Evolutionary conservation across 2,797 vertebrate species (phyloP), one percentile per base, ranked within the genome.

Genomic region (Sebastolobus alascanus): DNA sequence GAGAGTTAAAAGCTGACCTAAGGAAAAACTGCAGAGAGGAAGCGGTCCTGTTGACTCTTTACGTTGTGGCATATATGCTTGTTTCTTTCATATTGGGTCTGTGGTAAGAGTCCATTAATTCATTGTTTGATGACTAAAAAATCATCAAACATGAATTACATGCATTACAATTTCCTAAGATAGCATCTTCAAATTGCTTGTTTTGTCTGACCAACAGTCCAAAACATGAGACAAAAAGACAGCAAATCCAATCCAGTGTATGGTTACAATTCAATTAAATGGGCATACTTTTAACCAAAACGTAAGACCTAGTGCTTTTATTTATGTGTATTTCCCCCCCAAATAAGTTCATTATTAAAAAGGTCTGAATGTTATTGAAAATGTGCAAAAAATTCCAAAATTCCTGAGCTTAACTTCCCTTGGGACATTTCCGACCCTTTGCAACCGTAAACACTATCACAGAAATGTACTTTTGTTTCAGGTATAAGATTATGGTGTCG

Each of bases 1-100:
- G 60, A 10, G 25, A 70, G 81, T 84, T 74, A 87, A 77, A 87
- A 25, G 60, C 52, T 79, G 61, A 83, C 67, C n/a, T 40, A 67
- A 68, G 60, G 22, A 35, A 50, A 43, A 63, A 29, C 3, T 35
- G n/a, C n/a, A 69, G 29, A 29, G 27, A 68, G 16, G 29, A 14
- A 46, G 18, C 1, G 4, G 5, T 43, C 20, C 20, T 38, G 8
- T 27, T 29, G 7, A 38, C 37, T 38, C 46, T 18, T 0, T 55
- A 5, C 33, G 9, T 13, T 35, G 27, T 35, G 6, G 10, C 8
- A 37, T 33, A 5, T 4, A 2, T 14, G 29, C 9, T 6, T 35
- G 8, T 20, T 35, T 37, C 31, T 64, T 52, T 8, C 7, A 46
- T 29, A 43, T 8, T 40, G 27, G 31, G 3, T 59, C 68, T 33